These are phyloP conservation scores for Podotricha telesiphe DNA, from an alignment of 2,888 invertebrate genomes.

Conservation along the genomic window DNA sequence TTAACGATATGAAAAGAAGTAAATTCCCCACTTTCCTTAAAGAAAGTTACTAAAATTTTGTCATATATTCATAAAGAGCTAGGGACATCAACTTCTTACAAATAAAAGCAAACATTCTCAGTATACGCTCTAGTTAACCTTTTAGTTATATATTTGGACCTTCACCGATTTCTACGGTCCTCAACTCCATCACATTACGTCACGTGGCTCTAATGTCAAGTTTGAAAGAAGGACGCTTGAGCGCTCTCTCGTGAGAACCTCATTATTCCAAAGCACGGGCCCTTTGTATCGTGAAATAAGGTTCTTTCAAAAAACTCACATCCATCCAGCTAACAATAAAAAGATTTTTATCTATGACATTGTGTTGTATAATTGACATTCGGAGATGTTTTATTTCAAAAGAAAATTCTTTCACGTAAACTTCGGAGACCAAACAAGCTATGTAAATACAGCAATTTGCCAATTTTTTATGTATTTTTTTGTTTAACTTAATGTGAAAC, in stretches of 20 bases:
- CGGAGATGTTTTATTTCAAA: slow-evolving; percentile 30
- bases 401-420: slow-evolving; percentile 4
- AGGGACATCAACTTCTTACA: no score
- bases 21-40: no score
- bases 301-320: slow-evolving; percentile 80
- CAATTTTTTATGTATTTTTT: neutral
- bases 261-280: slow-evolving; percentile 80
- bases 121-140: neutral
- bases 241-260: slow-evolving; percentile 69
- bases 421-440: neutral
- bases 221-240: slow-evolving; percentile 70
- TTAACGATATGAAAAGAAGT: no score
- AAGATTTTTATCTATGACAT: slow-evolving; percentile 41
- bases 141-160: slow-evolving; percentile 29
- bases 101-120: neutral
- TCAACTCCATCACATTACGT: slow-evolving; percentile 41
- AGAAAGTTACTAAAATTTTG: no score
- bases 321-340: slow-evolving; percentile 50
- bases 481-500: no score
- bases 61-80: no score
- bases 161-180: slow-evolving; percentile 33
- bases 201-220: slow-evolving; percentile 66
- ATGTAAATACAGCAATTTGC: neutral
- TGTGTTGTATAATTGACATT: slow-evolving; percentile 41
- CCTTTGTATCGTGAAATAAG: slow-evolving; percentile 80